These are phyloP conservation scores for Lagocephalus sceleratus DNA, from an alignment of 2,797 vertebrate species.

Conservation along the genomic window DNA sequence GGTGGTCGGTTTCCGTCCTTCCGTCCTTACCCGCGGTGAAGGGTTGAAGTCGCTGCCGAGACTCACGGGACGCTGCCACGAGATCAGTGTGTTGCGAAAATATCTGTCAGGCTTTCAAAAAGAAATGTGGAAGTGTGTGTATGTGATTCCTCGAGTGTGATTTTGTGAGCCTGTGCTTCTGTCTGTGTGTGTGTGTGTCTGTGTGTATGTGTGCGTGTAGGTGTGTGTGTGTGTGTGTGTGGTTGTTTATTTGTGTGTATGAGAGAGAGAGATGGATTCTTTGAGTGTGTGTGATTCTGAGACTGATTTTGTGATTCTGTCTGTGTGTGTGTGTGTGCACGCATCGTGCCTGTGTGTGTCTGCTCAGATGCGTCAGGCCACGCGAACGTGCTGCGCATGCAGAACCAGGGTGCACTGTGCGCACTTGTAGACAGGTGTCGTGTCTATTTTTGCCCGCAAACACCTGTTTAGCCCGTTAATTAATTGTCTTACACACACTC, in stretches of 20 bases:
- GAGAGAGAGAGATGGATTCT: slow-evolving; percentile 1
- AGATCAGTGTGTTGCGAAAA: slow-evolving; percentile 12
- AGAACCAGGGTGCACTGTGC: slow-evolving; percentile 16
- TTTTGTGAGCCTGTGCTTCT: too few species aligned
- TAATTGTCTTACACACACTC: slow-evolving; percentile 70
- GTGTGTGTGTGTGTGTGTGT: background rate
- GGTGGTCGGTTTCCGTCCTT: slow-evolving; percentile 46
- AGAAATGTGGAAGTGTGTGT: too few species aligned
- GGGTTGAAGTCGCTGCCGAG: too few species aligned
- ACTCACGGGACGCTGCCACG: background rate
- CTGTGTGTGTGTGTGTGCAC: background rate
- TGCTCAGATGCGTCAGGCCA: background rate
- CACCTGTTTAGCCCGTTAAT: slow-evolving; percentile 69
- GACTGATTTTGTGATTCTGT: background rate
- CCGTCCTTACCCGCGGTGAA: too few species aligned
- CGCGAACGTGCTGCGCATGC: slow-evolving; percentile 29
- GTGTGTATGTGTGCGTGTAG: background rate
- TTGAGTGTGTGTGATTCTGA: slow-evolving; percentile 1
- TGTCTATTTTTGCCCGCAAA: slow-evolving; percentile 51
- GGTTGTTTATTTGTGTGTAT: too few species aligned
- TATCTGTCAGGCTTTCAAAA: slow-evolving; percentile 7
- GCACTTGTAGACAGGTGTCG: slow-evolving; percentile 27
- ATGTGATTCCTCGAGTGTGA: too few species aligned
- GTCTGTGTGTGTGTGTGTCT: background rate
- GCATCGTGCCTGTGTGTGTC: background rate